A percentile compares a stretch with the other conserved stretches of the same genome.
phyloP scores from a whole-genome alignment of 2,888 invertebrate species.

The Sinohyriopsis cumingii region DNA sequence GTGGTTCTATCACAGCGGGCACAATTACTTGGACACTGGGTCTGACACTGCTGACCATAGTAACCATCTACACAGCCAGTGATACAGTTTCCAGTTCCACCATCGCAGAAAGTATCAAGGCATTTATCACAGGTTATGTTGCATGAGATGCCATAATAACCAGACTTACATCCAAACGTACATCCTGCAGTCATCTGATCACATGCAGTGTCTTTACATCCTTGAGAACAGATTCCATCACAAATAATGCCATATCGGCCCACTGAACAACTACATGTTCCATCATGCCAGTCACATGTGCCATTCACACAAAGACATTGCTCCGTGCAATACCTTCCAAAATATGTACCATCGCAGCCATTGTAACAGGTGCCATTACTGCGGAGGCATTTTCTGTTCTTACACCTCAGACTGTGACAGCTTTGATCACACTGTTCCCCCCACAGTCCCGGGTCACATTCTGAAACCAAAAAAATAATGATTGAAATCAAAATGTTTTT shows the following conservation, averaged over 20 bases:
- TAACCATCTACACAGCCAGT: slow-evolving; percentile 14
- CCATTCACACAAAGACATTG: too few relatives aligned
- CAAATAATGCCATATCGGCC: slow-evolving; percentile 19
- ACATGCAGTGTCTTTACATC: slow-evolving; percentile 11
- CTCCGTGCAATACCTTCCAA: too few relatives aligned
- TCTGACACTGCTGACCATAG: slow-evolving; percentile 21
- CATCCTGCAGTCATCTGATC: slow-evolving; percentile 11
- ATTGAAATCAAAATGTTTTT: too few relatives aligned
- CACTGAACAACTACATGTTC: too few relatives aligned
- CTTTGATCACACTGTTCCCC: slow-evolving; percentile 2
- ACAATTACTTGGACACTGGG: slow-evolving; percentile 18
- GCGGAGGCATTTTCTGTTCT: too few relatives aligned
- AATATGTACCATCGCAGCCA: too few relatives aligned
- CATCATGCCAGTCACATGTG: too few relatives aligned
- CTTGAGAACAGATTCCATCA: slow-evolving; percentile 8
- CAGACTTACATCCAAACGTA: slow-evolving; percentile 5
- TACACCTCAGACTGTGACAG: not conserved
- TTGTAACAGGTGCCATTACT: too few relatives aligned
- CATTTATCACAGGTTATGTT: slow-evolving; percentile 18
- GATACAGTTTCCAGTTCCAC: slow-evolving; percentile 14
- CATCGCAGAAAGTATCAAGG: slow-evolving; percentile 14
- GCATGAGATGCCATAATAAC: slow-evolving; percentile 17
- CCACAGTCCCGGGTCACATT: not conserved
- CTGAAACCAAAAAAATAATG: not conserved
- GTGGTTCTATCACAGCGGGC: slow-evolving; percentile 16